Evolutionary conservation across 2,113 vertebrate species (phyloP).

Genomic region (Pontoporia blainvillei): DNA sequence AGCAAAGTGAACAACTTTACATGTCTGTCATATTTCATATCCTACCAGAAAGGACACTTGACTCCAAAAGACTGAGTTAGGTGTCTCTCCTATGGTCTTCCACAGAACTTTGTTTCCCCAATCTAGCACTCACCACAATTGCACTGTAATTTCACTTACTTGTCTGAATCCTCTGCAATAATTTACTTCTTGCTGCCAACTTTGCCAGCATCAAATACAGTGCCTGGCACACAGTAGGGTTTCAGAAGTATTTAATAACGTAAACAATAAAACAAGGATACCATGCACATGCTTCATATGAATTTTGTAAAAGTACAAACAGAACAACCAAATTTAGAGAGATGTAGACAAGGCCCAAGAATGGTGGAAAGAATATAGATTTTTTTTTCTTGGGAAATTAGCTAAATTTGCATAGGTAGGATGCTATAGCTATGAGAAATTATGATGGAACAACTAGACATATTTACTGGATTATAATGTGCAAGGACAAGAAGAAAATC

Average conservation of each 20-base stretch:
- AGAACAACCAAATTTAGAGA: background rate
- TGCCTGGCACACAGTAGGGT: background rate
- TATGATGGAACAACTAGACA: background rate
- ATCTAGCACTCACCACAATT: background rate
- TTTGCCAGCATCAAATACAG: background rate
- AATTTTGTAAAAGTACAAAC: background rate
- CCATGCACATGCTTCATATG: background rate
- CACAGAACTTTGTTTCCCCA: background rate
- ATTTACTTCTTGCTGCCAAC: background rate
- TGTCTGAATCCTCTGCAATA: background rate
- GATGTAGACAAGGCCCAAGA: background rate
- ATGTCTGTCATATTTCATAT: background rate
- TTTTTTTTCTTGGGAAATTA: background rate
- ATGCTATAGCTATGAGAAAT: background rate
- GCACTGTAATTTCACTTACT: background rate
- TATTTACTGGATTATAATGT: background rate
- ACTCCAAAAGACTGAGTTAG: background rate
- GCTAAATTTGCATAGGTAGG: background rate
- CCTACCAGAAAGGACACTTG: background rate
- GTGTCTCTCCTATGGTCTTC: background rate
- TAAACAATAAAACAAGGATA: background rate
- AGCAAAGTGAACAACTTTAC: background rate
- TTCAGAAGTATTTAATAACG: background rate
- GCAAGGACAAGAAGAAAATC: background rate
- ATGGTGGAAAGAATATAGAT: background rate